Percentiles rank a stretch among this genome's conserved stretches.
These are phyloP conservation scores for Tichodroma muraria DNA, from an alignment of 2,113 vertebrate genomes.

Conservation along the genomic window DNA sequence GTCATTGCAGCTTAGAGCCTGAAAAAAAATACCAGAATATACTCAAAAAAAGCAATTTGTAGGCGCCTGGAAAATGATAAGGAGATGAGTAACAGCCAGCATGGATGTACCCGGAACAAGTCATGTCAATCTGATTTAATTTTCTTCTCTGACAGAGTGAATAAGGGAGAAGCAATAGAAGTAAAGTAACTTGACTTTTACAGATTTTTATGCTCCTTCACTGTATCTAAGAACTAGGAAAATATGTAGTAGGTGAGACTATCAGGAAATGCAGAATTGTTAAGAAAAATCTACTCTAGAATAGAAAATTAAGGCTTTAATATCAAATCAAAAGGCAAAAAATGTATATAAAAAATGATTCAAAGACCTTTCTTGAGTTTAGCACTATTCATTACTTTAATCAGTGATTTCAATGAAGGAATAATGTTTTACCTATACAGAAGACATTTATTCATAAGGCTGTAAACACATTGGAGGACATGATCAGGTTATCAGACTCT, in stretches of 20 bases:
- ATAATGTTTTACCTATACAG: background rate
- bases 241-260: background rate
- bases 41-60: background rate
- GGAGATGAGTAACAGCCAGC: background rate
- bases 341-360: background rate
- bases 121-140: background rate
- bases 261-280: background rate
- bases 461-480: background rate
- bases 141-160: background rate
- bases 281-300: background rate
- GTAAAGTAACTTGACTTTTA: background rate
- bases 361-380: background rate
- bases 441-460: background rate
- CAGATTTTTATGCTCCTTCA: background rate
- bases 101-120: background rate
- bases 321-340: background rate
- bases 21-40: background rate
- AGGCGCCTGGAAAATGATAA: background rate
- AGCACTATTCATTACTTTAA: background rate
- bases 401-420: background rate
- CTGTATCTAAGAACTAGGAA: background rate
- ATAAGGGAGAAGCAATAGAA: background rate
- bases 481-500: background rate
- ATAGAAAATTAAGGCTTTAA: background rate
- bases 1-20: background rate